Percentiles rank a stretch among this genome's conserved stretches.
phyloP scores from a whole-genome alignment of 2,113 vertebrate genomes.

The Aix galericulata region DNA sequence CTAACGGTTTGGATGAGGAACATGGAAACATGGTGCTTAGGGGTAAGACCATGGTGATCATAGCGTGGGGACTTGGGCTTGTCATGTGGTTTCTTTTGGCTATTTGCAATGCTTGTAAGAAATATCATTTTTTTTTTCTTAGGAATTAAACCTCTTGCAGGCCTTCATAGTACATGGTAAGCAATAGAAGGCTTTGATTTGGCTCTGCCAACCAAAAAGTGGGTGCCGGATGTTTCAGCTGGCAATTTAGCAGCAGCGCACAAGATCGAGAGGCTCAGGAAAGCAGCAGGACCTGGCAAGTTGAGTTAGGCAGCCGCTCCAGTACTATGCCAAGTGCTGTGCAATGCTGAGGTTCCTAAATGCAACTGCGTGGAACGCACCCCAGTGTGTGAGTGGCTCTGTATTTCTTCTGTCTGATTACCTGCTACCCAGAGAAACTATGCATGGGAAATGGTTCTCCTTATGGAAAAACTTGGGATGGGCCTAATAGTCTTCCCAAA shows the following conservation, averaged over 20 bases:
- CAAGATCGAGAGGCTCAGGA: not conserved
- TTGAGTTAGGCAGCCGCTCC: not conserved
- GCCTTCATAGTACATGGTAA: not conserved
- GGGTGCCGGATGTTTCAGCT: not conserved
- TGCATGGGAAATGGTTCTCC: not conserved
- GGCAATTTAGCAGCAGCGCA: not conserved
- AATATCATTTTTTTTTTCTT: not conserved
- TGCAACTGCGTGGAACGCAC: not conserved
- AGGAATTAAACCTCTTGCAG: not conserved
- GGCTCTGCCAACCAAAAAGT: not conserved
- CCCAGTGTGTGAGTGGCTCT: not conserved
- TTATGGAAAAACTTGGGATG: not conserved
- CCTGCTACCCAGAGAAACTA: not conserved
- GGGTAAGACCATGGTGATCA: slow-evolving; percentile 57
- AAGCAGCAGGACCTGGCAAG: not conserved
- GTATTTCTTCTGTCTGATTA: not conserved
- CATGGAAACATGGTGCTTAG: slow-evolving; percentile 47
- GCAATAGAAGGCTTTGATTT: not conserved
- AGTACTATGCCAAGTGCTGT: not conserved
- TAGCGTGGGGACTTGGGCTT: not conserved
- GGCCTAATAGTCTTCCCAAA: not conserved
- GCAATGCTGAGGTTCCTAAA: not conserved
- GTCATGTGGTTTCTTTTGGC: not conserved
- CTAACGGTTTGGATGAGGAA: slow-evolving; percentile 48
- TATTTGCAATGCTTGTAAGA: not conserved